phyloP scores from a whole-genome alignment of 2,888 invertebrate species.

The Orthosia incerta region DNA sequence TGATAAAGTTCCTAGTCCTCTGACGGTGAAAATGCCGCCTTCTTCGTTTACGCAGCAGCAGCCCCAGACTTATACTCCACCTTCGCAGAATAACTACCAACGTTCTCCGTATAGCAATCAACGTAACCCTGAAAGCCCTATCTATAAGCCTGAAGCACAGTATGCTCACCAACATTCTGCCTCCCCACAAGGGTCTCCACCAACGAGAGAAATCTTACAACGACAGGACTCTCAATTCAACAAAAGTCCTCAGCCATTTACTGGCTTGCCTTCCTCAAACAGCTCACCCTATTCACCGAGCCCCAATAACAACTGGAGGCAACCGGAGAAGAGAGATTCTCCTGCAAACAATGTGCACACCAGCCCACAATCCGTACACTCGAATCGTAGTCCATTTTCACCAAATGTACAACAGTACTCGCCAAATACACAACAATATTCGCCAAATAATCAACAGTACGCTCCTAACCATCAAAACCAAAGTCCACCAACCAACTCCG shows the following conservation, averaged over 20 bases:
- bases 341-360: slow-evolving; percentile 73
- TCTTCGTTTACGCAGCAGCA: slow-evolving; percentile 84
- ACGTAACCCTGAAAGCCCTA: slow-evolving; percentile 85
- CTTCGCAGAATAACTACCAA: slow-evolving; percentile 77
- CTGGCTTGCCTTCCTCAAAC: slow-evolving; percentile 80
- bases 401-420: slow-evolving; percentile 76
- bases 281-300: slow-evolving; percentile 84
- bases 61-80: slow-evolving; percentile 83
- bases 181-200: slow-evolving; percentile 83
- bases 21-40: slow-evolving; percentile 87
- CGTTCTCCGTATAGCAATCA: slow-evolving; percentile 72
- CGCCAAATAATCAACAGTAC: slow-evolving; percentile 76
- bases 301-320: slow-evolving; percentile 88
- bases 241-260: slow-evolving; percentile 88
- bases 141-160: slow-evolving; percentile 88
- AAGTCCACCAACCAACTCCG: slow-evolving; percentile 72
- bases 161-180: slow-evolving; percentile 84
- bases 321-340: slow-evolving; percentile 87
- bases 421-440: slow-evolving; percentile 79
- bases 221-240: slow-evolving; percentile 90
- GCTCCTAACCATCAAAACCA: slow-evolving; percentile 80
- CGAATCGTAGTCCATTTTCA: slow-evolving; percentile 73
- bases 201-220: slow-evolving; percentile 84
- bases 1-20: slow-evolving; percentile 87
- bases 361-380: slow-evolving; percentile 72